A percentile compares a stretch with the other conserved stretches of the same genome.
These are phyloP conservation scores for Sebastes glaucus DNA, from an alignment of 2,797 vertebrate genomes.

Conservation along the genomic window DNA sequence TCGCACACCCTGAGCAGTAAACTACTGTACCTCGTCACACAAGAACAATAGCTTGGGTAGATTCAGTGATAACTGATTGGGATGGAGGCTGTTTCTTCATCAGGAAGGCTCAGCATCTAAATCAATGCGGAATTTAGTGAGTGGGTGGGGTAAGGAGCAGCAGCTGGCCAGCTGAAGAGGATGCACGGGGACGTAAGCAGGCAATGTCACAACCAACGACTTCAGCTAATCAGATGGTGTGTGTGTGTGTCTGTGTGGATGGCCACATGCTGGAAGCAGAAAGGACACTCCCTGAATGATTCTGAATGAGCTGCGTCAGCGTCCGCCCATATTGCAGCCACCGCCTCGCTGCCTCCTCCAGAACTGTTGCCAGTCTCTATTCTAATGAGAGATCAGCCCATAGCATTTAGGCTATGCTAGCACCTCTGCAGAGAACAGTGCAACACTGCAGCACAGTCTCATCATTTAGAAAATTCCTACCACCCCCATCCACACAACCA, in stretches of 20 bases:
- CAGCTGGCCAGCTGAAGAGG: slow-evolving; percentile 52
- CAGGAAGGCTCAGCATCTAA: slow-evolving; percentile 10
- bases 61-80: slow-evolving; percentile 1
- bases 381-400: slow-evolving; percentile 29
- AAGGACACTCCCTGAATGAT: slow-evolving; percentile 67
- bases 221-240: slow-evolving; percentile 37
- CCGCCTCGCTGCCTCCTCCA: slow-evolving; percentile 47
- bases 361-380: slow-evolving; percentile 23
- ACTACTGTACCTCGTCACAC: background rate
- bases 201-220: slow-evolving; percentile 35
- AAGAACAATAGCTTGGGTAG: slow-evolving; percentile 29
- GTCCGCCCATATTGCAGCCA: slow-evolving; percentile 59
- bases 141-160: slow-evolving; percentile 42
- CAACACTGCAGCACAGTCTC: background rate
- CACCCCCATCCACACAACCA: background rate
- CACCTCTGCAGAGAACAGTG: slow-evolving; percentile 15
- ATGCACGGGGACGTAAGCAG: slow-evolving; percentile 8
- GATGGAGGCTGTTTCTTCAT: background rate
- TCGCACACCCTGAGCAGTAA: background rate
- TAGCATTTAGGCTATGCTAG: slow-evolving; percentile 12
- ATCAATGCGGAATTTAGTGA: slow-evolving; percentile 54
- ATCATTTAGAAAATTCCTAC: slow-evolving; percentile 1
- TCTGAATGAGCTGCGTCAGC: slow-evolving; percentile 72
- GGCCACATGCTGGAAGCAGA: slow-evolving; percentile 38
- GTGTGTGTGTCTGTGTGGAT: background rate